Percentiles rank a stretch among this genome's conserved stretches.
phyloP scores from a whole-genome alignment of 2,797 vertebrate genomes.

The Microctenopoma steveboyesi region DNA sequence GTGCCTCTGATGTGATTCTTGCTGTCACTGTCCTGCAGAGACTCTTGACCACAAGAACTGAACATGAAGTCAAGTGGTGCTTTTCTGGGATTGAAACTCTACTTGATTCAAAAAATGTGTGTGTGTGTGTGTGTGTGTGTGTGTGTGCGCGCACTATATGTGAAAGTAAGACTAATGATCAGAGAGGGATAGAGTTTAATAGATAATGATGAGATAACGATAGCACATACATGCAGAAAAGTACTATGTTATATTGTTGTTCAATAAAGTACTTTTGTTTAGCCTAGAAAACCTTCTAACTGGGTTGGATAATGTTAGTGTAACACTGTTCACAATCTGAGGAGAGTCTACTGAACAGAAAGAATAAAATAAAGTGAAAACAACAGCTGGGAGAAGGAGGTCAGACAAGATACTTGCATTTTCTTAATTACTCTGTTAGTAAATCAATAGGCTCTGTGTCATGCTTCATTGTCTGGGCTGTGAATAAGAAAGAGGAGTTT shows the following conservation, averaged over 20 bases:
- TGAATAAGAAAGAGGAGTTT: constrained; percentile 19
- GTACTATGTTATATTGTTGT: not conserved
- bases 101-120: not conserved
- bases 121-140: not conserved
- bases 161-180: not conserved
- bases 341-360: not conserved
- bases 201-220: too few species aligned
- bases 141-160: not conserved
- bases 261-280: not conserved
- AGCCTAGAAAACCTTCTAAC: not conserved
- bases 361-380: constrained; percentile 4
- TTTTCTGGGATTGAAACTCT: not conserved
- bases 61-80: not conserved
- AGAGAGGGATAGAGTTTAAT: not conserved
- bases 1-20: constrained; percentile 3
- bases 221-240: too few species aligned
- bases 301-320: not conserved
- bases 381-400: not conserved
- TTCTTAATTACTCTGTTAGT: constrained; percentile 66
- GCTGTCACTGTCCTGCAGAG: not conserved
- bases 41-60: not conserved
- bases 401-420: constrained; percentile 28
- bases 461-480: constrained; percentile 63
- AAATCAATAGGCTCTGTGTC: constrained; percentile 65
- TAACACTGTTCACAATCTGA: not conserved